phyloP scores from a whole-genome alignment of 2,888 invertebrate genomes.

The Ceratothoa steindachneri region DNA sequence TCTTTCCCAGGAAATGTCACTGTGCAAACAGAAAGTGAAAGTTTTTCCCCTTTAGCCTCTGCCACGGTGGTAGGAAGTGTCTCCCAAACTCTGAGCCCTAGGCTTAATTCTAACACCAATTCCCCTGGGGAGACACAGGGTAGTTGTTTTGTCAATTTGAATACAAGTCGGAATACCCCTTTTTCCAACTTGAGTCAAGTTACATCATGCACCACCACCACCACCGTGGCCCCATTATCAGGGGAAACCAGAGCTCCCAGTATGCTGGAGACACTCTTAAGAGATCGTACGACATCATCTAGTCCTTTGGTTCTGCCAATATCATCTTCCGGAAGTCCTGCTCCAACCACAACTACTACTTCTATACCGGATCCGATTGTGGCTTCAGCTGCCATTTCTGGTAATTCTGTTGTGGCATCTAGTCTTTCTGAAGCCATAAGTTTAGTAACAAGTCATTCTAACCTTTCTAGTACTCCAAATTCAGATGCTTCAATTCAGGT shows the following conservation, averaged over 20 bases:
- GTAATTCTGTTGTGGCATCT: constrained; percentile 9
- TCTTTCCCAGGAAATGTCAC: neutral
- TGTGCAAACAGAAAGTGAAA: constrained; percentile 6
- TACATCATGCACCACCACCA: constrained; percentile 29
- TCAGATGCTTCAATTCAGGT: constrained; percentile 1
- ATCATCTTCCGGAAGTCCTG: neutral
- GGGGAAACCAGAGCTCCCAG: constrained; percentile 43
- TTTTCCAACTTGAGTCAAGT: neutral
- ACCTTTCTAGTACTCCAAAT: neutral
- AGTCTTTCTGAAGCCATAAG: constrained; percentile 3
- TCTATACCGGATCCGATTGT: neutral
- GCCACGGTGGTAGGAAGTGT: constrained; percentile 48
- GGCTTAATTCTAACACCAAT: constrained; percentile 23
- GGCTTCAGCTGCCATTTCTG: neutral
- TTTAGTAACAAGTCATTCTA: neutral
- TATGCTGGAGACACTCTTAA: constrained; percentile 45
- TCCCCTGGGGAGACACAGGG: constrained; percentile 46
- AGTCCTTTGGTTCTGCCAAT: constrained; percentile 7
- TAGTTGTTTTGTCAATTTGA: constrained; percentile 22
- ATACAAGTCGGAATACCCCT: neutral
- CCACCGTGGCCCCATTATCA: constrained; percentile 47
- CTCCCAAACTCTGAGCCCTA: constrained; percentile 21
- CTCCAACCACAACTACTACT: constrained; percentile 29
- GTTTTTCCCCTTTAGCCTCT: constrained; percentile 46
- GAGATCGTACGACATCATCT: constrained; percentile 33